Conservation (phyloP, 2,797 vertebrate species). For the Acipenser transmontanus region DNA sequence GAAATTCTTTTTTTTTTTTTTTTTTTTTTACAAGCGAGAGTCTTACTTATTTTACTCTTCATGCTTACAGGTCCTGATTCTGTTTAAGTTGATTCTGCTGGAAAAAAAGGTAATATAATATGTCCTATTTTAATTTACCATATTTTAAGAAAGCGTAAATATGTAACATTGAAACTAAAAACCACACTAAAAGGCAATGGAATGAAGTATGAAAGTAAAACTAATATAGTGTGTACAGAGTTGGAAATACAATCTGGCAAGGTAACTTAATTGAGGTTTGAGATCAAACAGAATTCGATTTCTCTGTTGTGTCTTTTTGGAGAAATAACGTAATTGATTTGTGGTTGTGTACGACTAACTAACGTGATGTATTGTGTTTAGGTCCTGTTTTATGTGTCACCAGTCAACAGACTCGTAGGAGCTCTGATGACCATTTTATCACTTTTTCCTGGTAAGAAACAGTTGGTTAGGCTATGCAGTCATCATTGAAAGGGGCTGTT, state of each 20-base stretch:
- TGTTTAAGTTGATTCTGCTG: slow-evolving; percentile 92
- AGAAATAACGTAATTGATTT: slow-evolving; percentile 5
- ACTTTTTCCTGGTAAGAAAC: slow-evolving; percentile 84
- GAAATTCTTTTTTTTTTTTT: too few relatives aligned
- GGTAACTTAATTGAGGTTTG: too few relatives aligned
- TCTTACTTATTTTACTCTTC: not conserved
- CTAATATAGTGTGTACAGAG: too few relatives aligned
- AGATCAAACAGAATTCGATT: slow-evolving; percentile 7
- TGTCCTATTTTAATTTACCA: too few relatives aligned
- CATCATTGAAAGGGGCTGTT: too few relatives aligned
- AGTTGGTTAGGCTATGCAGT: too few relatives aligned
- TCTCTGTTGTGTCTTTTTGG: not conserved
- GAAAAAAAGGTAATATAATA: slow-evolving; percentile 81
- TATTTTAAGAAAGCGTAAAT: too few relatives aligned
- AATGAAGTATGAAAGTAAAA: too few relatives aligned
- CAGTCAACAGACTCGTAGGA: slow-evolving; percentile 86
- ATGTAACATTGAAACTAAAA: too few relatives aligned
- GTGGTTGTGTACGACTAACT: not conserved
- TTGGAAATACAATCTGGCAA: too few relatives aligned
- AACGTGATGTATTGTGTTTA: slow-evolving; percentile 37
- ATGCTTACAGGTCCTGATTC: slow-evolving; percentile 76
- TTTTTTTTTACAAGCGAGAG: too few relatives aligned
- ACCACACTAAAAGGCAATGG: too few relatives aligned
- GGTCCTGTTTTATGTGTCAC: slow-evolving; percentile 92
- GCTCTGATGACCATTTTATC: slow-evolving; percentile 90